Percentiles rank a stretch among this genome's conserved stretches.
phyloP scores from a whole-genome alignment of 2,888 invertebrate species.

The Icerya purchasi region DNA sequence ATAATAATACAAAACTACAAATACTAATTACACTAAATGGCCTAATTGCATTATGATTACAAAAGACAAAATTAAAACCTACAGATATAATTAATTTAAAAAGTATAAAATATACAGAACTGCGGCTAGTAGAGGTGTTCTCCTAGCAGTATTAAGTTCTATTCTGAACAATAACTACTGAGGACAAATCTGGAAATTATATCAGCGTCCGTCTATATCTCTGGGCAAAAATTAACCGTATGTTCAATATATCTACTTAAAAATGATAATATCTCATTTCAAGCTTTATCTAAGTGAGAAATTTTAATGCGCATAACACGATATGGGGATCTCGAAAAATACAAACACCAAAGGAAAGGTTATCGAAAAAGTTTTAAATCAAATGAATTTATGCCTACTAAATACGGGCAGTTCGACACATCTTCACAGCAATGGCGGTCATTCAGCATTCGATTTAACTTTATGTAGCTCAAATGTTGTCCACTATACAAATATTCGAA shows the following conservation, averaged over 20 bases:
- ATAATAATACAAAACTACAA: not conserved
- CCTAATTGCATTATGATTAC: not conserved
- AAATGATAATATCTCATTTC: not conserved
- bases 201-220: not conserved
- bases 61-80: not conserved
- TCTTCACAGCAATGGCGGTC: not conserved
- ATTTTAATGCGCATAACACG: no score
- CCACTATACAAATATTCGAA: not conserved
- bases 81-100: not conserved
- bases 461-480: not conserved
- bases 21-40: not conserved
- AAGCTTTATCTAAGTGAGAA: not conserved
- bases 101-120: not conserved
- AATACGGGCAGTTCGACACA: not conserved
- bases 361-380: not conserved
- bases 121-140: not conserved
- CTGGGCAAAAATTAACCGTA: not conserved
- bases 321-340: no score
- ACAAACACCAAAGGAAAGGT: not conserved
- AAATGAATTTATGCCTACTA: not conserved
- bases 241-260: not conserved
- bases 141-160: not conserved
- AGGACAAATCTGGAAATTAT: not conserved
- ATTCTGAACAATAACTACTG: no score
- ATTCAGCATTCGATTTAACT: not conserved